Evolutionary conservation across 2,113 vertebrate genomes (phyloP).

Genomic region (Podarcis cretensis): DNA sequence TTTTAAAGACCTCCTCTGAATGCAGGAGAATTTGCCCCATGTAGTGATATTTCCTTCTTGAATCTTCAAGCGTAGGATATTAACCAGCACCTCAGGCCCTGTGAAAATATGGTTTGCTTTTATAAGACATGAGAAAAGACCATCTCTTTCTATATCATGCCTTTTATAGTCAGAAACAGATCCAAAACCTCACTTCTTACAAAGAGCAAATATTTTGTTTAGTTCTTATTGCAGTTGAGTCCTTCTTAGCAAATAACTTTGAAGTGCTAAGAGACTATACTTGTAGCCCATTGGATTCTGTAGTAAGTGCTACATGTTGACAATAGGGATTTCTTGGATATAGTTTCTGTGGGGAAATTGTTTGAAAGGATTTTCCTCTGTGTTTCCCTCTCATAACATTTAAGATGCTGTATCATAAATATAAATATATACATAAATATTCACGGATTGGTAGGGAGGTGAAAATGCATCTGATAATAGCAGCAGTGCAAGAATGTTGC

Average conservation of each 20-base stretch:
- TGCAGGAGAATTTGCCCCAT: not conserved
- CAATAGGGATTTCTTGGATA: not conserved
- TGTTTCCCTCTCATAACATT: not conserved
- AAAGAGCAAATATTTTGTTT: not conserved
- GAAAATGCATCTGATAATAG: not conserved
- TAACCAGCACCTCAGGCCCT: not conserved
- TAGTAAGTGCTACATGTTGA: not conserved
- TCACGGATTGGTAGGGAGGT: not conserved
- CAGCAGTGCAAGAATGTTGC: not conserved
- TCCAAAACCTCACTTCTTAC: not conserved
- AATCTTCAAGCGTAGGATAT: not conserved
- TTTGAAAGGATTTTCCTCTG: not conserved
- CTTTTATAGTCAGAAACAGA: not conserved
- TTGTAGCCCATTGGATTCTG: not conserved
- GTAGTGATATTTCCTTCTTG: not conserved
- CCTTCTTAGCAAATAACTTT: not conserved
- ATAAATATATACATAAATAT: not conserved
- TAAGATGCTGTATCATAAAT: not conserved
- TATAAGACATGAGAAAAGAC: not conserved
- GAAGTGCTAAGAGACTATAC: not conserved
- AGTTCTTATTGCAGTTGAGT: not conserved
- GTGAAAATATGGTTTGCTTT: not conserved
- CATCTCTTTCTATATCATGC: not conserved
- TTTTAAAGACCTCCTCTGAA: not conserved
- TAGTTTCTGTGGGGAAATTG: not conserved